These are phyloP conservation scores for Baryphthengus martii DNA, from an alignment of 2,113 vertebrate genomes.

Conservation along the genomic window DNA sequence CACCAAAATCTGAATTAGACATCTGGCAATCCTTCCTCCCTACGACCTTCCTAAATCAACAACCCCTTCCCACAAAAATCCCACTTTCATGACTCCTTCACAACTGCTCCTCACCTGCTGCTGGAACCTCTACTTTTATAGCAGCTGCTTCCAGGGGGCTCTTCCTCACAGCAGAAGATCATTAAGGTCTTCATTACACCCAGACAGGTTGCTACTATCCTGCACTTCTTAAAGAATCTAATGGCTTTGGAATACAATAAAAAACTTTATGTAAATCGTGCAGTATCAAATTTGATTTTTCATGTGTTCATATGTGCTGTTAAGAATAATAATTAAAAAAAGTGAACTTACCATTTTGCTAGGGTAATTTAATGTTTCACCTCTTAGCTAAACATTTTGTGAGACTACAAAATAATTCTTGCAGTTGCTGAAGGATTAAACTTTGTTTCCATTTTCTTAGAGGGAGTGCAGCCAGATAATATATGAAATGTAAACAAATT, in stretches of 20 bases:
- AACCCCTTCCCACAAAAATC: rapidly evolving
- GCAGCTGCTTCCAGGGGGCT: neutral
- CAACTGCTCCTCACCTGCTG: neutral
- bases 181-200: neutral
- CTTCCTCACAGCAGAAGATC: neutral
- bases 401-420: neutral
- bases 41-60: neutral
- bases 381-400: neutral
- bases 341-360: neutral
- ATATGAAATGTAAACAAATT: neutral
- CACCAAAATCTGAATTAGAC: neutral
- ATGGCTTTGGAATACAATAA: neutral
- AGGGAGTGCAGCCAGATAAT: neutral
- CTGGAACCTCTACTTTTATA: neutral
- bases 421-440: neutral
- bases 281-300: neutral
- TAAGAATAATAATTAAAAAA: neutral
- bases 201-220: neutral
- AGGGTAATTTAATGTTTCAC: neutral
- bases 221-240: neutral
- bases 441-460: neutral
- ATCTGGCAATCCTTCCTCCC: neutral
- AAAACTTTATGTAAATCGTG: neutral
- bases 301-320: neutral
- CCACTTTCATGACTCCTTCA: neutral